Percentiles rank a stretch among this genome's conserved stretches.
Evolutionary conservation across 1,140 invertebrate species (phyloP).

Genomic region (Himalopsyche phryganea): DNA sequence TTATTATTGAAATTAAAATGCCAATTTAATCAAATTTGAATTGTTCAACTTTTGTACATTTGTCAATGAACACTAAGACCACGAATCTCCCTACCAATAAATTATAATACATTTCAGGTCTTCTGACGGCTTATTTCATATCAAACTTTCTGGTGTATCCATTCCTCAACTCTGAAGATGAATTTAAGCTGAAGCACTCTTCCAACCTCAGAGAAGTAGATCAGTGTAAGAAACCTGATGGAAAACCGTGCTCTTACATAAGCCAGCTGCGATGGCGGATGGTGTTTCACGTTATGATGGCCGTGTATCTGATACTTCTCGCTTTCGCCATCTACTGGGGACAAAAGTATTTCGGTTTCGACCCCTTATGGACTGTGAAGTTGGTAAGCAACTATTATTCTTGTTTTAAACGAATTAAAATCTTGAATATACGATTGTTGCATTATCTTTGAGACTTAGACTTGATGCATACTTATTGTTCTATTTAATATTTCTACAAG

Average conservation of each 20-base stretch:
- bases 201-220: not conserved
- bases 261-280: not conserved
- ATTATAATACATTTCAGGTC: slow-evolving; percentile 22
- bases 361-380: slow-evolving; percentile 31
- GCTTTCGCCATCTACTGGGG: slow-evolving; percentile 27
- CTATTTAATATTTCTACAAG: too few relatives aligned
- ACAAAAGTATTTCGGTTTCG: slow-evolving; percentile 15
- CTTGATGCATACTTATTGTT: too few relatives aligned
- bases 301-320: slow-evolving; percentile 9
- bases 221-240: not conserved
- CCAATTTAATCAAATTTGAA: too few relatives aligned
- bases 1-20: too few relatives aligned
- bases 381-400: slow-evolving; percentile 11
- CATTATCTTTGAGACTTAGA: too few relatives aligned
- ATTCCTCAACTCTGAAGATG: slow-evolving; percentile 14
- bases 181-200: slow-evolving; percentile 2
- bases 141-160: slow-evolving; percentile 11
- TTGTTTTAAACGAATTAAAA: too few relatives aligned
- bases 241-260: slow-evolving; percentile 5
- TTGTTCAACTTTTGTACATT: too few relatives aligned
- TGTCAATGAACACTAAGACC: too few relatives aligned
- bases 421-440: too few relatives aligned
- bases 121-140: slow-evolving; percentile 18
- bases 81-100: too few relatives aligned
- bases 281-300: not conserved